These are phyloP conservation scores for Spinibarbus caldwelli DNA, from an alignment of 2,797 vertebrate genomes.

Conservation along the genomic window DNA sequence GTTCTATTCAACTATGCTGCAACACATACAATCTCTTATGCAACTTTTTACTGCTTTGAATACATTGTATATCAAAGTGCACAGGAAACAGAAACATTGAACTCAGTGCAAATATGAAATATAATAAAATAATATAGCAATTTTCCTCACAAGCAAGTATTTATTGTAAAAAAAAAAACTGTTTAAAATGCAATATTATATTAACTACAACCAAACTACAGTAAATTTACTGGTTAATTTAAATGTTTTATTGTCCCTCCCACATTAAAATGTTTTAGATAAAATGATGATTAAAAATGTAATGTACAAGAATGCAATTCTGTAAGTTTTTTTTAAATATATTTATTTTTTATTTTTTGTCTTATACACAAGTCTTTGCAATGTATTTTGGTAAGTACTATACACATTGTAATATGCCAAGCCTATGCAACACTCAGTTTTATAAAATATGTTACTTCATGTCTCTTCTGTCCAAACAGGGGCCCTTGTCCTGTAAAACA, in stretches of 20 bases:
- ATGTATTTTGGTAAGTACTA: not conserved
- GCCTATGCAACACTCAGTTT: not conserved
- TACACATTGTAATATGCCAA: not conserved
- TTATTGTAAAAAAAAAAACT: not conserved
- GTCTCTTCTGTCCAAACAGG: not conserved
- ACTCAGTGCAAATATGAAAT: no score
- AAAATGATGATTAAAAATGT: not conserved
- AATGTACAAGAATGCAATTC: not conserved
- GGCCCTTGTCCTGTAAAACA: not conserved
- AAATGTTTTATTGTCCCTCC: no score
- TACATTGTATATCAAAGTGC: not conserved
- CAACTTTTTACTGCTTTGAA: not conserved
- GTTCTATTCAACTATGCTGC: constrained; percentile 8
- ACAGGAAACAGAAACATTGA: not conserved
- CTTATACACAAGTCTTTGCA: not conserved
- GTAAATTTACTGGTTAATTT: no score
- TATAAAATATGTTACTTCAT: not conserved
- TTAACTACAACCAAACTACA: not conserved
- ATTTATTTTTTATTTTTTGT: not conserved
- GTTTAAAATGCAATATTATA: not conserved
- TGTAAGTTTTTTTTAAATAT: not conserved
- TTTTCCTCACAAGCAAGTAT: not conserved
- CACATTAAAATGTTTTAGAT: not conserved
- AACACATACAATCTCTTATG: not conserved
- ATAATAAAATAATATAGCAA: not conserved